phyloP scores from a whole-genome alignment of 2,113 vertebrate genomes.

The Monopterus albus region DNA sequence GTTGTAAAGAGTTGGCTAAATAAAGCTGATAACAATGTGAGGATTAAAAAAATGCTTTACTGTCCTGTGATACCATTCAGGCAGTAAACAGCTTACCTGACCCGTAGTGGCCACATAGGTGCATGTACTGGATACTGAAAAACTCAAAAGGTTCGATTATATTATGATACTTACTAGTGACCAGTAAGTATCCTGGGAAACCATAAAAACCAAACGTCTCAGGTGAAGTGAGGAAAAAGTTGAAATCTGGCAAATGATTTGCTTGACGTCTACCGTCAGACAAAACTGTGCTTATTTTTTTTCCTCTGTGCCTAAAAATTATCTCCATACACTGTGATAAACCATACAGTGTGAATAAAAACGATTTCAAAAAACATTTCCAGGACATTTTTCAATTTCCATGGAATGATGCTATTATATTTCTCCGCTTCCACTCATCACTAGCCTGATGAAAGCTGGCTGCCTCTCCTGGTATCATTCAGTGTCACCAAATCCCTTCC shows the following conservation, averaged over 20 bases:
- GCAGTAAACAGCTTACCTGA: no score
- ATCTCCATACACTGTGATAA: slow-evolving; percentile 13
- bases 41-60: no score
- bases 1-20: no score
- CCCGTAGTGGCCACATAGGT: no score
- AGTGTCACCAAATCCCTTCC: slow-evolving; percentile 65
- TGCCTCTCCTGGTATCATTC: slow-evolving; percentile 54
- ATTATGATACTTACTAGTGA: no score
- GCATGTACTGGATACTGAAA: no score
- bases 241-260: slow-evolving; percentile 8
- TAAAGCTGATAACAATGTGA: no score
- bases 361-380: slow-evolving; percentile 35
- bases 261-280: background rate
- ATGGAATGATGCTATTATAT: slow-evolving; percentile 57
- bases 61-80: no score
- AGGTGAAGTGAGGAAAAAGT: slow-evolving; percentile 9
- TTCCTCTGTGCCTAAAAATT: background rate
- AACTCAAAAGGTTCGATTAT: no score
- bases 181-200: no score
- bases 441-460: slow-evolving; percentile 42
- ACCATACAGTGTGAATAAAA: slow-evolving; percentile 28
- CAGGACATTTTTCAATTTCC: slow-evolving; percentile 47
- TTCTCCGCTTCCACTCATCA: slow-evolving; percentile 49
- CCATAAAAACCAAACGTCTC: background rate
- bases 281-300: slow-evolving; percentile 29